Conservation (phyloP, 2,113 vertebrate genomes). For the Condylura cristata region DNA sequence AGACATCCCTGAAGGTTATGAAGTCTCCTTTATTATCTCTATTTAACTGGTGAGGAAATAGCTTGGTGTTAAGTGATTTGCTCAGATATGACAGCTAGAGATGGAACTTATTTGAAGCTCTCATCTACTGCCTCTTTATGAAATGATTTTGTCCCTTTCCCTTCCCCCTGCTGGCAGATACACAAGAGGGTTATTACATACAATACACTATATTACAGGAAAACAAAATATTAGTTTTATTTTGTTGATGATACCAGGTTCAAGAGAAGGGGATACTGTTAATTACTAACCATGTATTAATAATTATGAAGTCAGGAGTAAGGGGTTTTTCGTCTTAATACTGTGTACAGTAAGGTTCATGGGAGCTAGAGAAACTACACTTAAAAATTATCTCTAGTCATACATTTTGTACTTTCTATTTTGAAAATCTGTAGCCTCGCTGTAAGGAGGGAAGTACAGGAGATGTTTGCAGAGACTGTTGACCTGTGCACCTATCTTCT, state of each 20-base stretch:
- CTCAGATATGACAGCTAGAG: conserved; percentile 39
- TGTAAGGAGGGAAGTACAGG: background rate
- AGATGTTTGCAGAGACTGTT: background rate
- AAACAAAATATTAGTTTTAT: conserved; percentile 57
- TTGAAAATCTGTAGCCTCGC: background rate
- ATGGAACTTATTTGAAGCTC: background rate
- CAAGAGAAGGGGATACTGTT: conserved; percentile 49
- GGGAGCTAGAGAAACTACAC: background rate
- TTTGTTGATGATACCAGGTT: conserved; percentile 60
- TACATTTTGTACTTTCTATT: background rate
- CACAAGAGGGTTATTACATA: conserved; percentile 20
- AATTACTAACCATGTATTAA: conserved; percentile 30
- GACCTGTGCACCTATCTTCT: fast-evolving
- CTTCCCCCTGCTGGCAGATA: background rate
- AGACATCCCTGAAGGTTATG: conserved; percentile 45
- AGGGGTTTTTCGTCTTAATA: conserved; percentile 16
- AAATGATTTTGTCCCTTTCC: background rate
- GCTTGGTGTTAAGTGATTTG: conserved; percentile 49
- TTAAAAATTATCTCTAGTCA: background rate
- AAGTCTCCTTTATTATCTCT: conserved; percentile 51
- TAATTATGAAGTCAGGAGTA: conserved; percentile 12
- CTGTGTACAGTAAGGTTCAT: conserved; percentile 17
- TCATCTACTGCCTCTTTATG: background rate
- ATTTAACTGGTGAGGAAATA: conserved; percentile 10
- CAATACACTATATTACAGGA: conserved; percentile 58